phyloP scores from a whole-genome alignment of 2,888 invertebrate species.

The Pemphredon lugubris region DNA sequence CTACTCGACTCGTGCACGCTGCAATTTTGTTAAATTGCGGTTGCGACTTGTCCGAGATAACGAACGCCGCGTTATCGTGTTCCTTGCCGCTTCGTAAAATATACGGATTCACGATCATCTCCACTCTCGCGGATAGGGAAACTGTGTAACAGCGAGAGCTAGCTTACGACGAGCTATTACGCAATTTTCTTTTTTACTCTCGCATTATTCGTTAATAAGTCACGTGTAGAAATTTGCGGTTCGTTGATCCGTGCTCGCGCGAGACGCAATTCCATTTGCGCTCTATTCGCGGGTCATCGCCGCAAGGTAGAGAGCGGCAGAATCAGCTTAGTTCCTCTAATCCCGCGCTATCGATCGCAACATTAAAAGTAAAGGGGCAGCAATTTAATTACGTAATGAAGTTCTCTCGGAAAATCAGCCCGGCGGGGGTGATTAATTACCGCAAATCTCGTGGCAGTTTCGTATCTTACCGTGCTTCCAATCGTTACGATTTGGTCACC shows the following conservation, averaged over 20 bases:
- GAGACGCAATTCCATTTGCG: too few species aligned
- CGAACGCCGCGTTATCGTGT: slow-evolving; percentile 12
- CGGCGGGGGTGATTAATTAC: slow-evolving; percentile 62
- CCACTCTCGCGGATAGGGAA: too few species aligned
- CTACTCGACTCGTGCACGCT: not conserved
- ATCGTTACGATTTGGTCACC: too few species aligned
- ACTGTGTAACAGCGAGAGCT: too few species aligned
- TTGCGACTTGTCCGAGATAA: slow-evolving; percentile 11
- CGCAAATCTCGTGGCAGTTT: slow-evolving; percentile 31
- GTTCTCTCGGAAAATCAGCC: slow-evolving; percentile 34
- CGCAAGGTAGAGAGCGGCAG: too few species aligned
- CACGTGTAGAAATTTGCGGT: too few species aligned
- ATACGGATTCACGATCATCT: not conserved
- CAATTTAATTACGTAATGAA: slow-evolving; percentile 68
- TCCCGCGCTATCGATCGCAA: slow-evolving; percentile 5
- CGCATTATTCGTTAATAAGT: too few species aligned
- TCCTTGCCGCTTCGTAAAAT: slow-evolving; percentile 13
- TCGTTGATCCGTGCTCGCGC: too few species aligned
- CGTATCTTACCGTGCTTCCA: slow-evolving; percentile 49
- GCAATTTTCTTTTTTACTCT: too few species aligned
- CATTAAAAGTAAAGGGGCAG: slow-evolving; percentile 28
- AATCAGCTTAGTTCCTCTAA: not conserved
- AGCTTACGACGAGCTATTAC: too few species aligned
- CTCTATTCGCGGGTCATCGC: too few species aligned
- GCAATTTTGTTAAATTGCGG: slow-evolving; percentile 1